These are phyloP conservation scores for Antigone vipio DNA, from an alignment of 2,113 vertebrate genomes.

Conservation along the genomic window DNA sequence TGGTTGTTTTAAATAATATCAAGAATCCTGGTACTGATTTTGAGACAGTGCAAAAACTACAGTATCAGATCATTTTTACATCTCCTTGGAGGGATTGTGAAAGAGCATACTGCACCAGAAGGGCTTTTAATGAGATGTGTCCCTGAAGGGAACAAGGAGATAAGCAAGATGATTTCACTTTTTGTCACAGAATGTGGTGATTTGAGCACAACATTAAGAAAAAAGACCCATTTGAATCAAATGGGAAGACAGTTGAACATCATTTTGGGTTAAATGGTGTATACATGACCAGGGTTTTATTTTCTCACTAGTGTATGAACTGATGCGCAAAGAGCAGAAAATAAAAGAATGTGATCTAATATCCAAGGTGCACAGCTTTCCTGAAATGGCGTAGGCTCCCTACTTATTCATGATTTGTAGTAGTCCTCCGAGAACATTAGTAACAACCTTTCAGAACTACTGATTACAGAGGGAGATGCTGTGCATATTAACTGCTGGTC, in stretches of 20 bases:
- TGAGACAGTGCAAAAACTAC: background rate
- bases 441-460: conserved; percentile 78
- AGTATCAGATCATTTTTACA: conserved; percentile 8
- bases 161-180: background rate
- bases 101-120: conserved; percentile 7
- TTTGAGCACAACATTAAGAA: background rate
- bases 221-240: background rate
- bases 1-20: conserved; percentile 40
- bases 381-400: conserved; percentile 46
- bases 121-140: conserved; percentile 24
- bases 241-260: background rate
- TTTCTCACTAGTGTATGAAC: conserved; percentile 47
- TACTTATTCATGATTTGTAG: conserved; percentile 74
- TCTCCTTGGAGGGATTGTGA: conserved; percentile 6
- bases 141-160: background rate
- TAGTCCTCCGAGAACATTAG: conserved; percentile 72
- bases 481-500: conserved; percentile 78
- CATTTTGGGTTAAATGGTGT: background rate
- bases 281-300: conserved; percentile 7
- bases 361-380: conserved; percentile 32
- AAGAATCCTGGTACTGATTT: conserved; percentile 5
- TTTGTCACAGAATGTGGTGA: background rate
- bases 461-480: conserved; percentile 76
- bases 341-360: conserved; percentile 50
- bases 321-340: background rate